phyloP scores from a whole-genome alignment of 2,888 invertebrate species.

The Drosophila putrida region DNA sequence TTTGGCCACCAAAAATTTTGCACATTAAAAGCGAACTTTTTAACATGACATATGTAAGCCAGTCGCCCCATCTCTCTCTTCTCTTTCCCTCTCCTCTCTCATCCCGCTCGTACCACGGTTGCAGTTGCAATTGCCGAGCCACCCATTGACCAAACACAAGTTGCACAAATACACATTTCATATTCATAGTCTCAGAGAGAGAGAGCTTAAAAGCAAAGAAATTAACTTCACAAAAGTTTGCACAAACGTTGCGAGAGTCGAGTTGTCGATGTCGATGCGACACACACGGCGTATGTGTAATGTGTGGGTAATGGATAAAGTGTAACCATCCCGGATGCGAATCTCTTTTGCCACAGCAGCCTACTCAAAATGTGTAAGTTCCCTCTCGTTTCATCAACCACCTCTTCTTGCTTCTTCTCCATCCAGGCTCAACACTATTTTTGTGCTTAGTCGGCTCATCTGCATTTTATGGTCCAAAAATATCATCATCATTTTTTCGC shows the following conservation, averaged over 20 bases:
- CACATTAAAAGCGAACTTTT: constrained; percentile 77
- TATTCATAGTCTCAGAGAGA: constrained; percentile 66
- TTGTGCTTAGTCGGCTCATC: constrained; percentile 83
- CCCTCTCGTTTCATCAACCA: background rate
- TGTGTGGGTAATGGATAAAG: constrained; percentile 26
- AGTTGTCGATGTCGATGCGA: constrained; percentile 62
- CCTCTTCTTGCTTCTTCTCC: constrained; percentile 14
- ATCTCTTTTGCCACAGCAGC: constrained; percentile 32
- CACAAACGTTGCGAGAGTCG: constrained; percentile 42
- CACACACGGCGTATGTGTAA: constrained; percentile 55
- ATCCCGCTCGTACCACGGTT: background rate
- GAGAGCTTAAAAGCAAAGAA: constrained; percentile 78
- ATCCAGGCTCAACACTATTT: constrained; percentile 65
- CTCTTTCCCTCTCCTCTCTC: background rate
- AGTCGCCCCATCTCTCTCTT: background rate
- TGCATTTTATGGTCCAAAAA: constrained; percentile 83
- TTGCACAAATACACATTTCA: constrained; percentile 78
- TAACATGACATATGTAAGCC: constrained; percentile 77
- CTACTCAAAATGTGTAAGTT: constrained; percentile 52
- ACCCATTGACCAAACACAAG: constrained; percentile 69
- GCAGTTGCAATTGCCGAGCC: constrained; percentile 20
- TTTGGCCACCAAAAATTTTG: constrained; percentile 76
- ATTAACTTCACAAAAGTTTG: constrained; percentile 72
- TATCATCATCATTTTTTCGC: constrained; percentile 82
- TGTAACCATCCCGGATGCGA: constrained; percentile 36